Conservation (phyloP, 2,888 invertebrate species). For the Holacanthella duospinosa region DNA sequence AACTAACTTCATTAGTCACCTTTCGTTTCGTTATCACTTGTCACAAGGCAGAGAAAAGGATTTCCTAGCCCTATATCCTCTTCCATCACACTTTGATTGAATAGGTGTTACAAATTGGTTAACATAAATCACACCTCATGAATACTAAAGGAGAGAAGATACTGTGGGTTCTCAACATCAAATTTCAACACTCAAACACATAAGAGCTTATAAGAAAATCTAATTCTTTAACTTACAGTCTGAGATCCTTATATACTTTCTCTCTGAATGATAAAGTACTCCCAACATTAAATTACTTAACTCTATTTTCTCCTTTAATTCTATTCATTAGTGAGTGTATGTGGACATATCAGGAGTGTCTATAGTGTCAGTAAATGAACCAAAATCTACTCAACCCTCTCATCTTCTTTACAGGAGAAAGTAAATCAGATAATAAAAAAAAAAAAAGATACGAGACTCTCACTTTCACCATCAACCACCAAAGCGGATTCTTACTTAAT, state of each 20-base stretch:
- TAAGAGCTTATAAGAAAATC: too few relatives aligned
- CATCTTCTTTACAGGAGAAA: background rate
- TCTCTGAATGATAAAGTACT: background rate
- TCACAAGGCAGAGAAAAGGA: slow-evolving; percentile 33
- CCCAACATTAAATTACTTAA: slow-evolving; percentile 6
- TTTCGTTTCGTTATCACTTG: slow-evolving; percentile 41
- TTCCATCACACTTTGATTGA: slow-evolving; percentile 36
- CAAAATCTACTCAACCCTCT: background rate
- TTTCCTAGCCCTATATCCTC: background rate
- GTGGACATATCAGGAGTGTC: background rate
- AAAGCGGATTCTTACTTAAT: background rate
- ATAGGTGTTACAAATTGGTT: slow-evolving; percentile 38
- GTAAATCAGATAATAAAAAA: background rate
- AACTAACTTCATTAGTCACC: slow-evolving; percentile 41
- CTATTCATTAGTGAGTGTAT: slow-evolving; percentile 3
- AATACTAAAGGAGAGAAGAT: slow-evolving; percentile 30
- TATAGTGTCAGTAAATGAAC: background rate
- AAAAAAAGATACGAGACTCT: background rate
- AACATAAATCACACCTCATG: slow-evolving; percentile 38
- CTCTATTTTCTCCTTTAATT: slow-evolving; percentile 6
- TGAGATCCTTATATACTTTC: background rate
- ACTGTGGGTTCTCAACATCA: background rate
- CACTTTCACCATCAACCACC: background rate
- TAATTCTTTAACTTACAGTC: background rate
- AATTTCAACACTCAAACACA: background rate